Evolutionary conservation across 2,113 vertebrate species (phyloP).

Genomic region (Formicarius rufipectus): DNA sequence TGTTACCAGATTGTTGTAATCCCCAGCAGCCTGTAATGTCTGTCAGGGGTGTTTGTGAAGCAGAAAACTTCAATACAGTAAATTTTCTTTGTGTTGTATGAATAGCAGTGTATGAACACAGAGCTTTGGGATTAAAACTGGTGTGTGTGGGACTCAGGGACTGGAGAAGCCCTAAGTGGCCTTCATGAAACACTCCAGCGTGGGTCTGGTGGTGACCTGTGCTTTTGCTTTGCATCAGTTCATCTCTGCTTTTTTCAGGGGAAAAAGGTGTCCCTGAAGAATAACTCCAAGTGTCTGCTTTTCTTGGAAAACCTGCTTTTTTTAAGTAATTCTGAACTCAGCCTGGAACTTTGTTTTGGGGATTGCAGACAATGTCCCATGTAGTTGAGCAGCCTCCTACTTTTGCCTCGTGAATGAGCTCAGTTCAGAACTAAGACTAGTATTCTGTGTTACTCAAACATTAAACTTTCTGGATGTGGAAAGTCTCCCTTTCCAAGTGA

Average conservation of each 20-base stretch:
- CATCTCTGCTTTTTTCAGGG: neutral
- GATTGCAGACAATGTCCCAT: neutral
- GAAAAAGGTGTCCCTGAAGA: neutral
- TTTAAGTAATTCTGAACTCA: neutral
- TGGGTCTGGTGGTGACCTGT: neutral
- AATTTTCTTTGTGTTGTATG: neutral
- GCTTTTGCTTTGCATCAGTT: neutral
- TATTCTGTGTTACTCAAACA: neutral
- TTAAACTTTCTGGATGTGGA: neutral
- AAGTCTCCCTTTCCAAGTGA: neutral
- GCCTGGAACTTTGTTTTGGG: neutral
- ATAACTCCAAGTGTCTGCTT: neutral
- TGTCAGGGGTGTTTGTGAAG: neutral
- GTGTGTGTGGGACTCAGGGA: neutral
- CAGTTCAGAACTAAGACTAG: neutral
- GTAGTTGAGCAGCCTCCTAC: neutral
- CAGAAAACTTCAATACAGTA: neutral
- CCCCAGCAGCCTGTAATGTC: neutral
- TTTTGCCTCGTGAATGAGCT: neutral
- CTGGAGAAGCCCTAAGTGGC: neutral
- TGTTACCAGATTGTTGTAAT: neutral
- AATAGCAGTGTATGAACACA: too few relatives aligned
- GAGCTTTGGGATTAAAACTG: neutral
- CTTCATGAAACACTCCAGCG: accelerated
- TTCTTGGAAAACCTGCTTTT: neutral